Percentiles rank a stretch among this genome's conserved stretches.
Evolutionary conservation across 2,113 vertebrate species (phyloP).

Genomic region (Diadophis punctatus): DNA sequence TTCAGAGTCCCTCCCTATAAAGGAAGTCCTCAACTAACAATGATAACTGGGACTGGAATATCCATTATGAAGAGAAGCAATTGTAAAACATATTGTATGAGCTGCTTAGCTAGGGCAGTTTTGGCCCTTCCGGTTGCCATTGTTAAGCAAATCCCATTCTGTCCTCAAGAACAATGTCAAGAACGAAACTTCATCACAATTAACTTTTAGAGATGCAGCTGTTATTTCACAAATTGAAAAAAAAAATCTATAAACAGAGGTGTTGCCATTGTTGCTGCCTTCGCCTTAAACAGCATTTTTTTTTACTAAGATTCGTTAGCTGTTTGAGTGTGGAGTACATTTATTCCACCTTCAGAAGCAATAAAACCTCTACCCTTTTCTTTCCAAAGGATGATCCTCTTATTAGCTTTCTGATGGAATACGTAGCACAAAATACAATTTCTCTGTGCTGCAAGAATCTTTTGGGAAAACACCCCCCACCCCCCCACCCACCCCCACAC

Average conservation of each 20-base stretch:
- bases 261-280: not conserved
- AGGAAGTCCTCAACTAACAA: not conserved
- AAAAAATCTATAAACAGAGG: not conserved
- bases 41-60: not conserved
- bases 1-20: not conserved
- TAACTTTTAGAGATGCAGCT: not conserved
- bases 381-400: constrained; percentile 16
- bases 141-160: not conserved
- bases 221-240: not conserved
- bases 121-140: not conserved
- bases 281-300: not conserved
- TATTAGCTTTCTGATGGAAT: constrained; percentile 13
- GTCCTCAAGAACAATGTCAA: not conserved
- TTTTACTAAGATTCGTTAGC: constrained; percentile 24
- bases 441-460: not conserved
- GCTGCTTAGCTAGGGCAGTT: not conserved
- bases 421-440: not conserved
- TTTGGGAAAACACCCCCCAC: not conserved
- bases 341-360: not conserved
- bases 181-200: not conserved
- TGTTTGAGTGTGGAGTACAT: not conserved
- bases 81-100: not conserved
- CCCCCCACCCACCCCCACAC: not conserved
- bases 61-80: not conserved
- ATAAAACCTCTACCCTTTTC: not conserved